phyloP scores from a whole-genome alignment of 1,140 invertebrate species.

The Heliothis virescens region DNA sequence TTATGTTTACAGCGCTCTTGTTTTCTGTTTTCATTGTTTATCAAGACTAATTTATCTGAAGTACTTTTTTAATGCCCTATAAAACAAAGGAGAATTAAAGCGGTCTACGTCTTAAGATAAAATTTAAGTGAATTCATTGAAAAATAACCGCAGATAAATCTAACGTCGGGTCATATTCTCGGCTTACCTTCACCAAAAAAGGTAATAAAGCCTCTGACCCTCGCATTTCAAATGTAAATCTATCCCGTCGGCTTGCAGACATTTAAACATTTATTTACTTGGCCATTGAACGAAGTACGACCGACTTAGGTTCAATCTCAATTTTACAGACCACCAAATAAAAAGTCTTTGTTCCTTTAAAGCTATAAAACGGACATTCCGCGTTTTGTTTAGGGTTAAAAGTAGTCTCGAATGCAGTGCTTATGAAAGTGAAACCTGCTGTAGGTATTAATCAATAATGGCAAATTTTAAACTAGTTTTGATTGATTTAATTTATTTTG shows the following conservation, averaged over 20 bases:
- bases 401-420: background rate
- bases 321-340: conserved; percentile 53
- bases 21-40: too few species aligned
- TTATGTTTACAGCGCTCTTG: too few species aligned
- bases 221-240: conserved; percentile 65
- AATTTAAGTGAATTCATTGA: conserved; percentile 47
- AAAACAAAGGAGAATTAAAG: background rate
- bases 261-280: conserved; percentile 63
- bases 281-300: conserved; percentile 51
- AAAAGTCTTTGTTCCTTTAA: conserved; percentile 41
- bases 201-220: conserved; percentile 61
- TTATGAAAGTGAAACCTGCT: background rate
- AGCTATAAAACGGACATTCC: conserved; percentile 45
- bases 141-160: conserved; percentile 57
- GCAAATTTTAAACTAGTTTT: too few species aligned
- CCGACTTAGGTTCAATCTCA: conserved; percentile 50
- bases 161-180: conserved; percentile 42
- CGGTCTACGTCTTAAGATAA: conserved; percentile 11
- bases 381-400: conserved; percentile 18
- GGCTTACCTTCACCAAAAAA: conserved; percentile 56
- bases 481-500: too few species aligned
- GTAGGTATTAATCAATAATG: conserved; percentile 10
- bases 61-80: background rate
- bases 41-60: background rate
- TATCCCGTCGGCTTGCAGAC: conserved; percentile 53